These are phyloP conservation scores for Pangasianodon hypophthalmus DNA, from an alignment of 2,113 vertebrate genomes.

Conservation along the genomic window DNA sequence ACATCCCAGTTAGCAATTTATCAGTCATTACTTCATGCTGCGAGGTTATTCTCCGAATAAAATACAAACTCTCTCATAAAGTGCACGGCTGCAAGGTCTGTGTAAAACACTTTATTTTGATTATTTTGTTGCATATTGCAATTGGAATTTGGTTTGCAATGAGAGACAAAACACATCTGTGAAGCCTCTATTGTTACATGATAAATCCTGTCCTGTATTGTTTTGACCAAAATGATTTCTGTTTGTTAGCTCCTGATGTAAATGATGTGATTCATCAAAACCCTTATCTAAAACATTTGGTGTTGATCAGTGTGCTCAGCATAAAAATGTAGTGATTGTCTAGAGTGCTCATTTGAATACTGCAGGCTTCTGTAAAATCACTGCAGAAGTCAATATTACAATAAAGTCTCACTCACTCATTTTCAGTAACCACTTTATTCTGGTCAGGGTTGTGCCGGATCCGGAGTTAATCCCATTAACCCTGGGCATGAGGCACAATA, in stretches of 20 bases:
- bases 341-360: not conserved
- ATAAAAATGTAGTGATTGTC: not conserved
- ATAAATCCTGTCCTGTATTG: not conserved
- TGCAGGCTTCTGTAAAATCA: not conserved
- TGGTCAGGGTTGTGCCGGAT: not conserved
- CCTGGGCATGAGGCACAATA: not conserved
- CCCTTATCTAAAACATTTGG: not conserved
- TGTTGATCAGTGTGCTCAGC: not conserved
- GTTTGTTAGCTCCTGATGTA: not conserved
- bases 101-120: not conserved
- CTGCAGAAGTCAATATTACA: not conserved
- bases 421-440: not conserved
- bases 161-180: not conserved
- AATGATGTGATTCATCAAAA: constrained; percentile 5
- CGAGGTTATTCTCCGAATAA: not conserved
- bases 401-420: not conserved
- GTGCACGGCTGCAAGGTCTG: not conserved
- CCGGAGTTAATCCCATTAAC: not conserved
- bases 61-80: constrained; percentile 1
- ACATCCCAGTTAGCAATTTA: constrained; percentile 16
- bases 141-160: not conserved
- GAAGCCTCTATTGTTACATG: not conserved
- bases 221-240: constrained; percentile 8
- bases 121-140: not conserved
- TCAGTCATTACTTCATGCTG: constrained; percentile 3